Evolutionary conservation across 1,140 invertebrate species (phyloP).

Genomic region (Aricia agestis): DNA sequence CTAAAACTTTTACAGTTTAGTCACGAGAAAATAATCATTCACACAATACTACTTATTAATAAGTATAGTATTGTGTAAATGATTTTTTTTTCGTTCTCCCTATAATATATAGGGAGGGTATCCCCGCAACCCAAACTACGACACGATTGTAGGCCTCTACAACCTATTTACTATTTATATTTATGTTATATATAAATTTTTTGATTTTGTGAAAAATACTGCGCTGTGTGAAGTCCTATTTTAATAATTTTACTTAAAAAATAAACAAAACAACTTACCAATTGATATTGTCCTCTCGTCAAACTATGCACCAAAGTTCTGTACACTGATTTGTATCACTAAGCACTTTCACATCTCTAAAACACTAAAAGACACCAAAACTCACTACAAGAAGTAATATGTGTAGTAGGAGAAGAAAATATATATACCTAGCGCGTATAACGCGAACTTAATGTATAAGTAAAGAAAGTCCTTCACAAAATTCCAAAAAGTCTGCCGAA

Average conservation of each 20-base stretch:
- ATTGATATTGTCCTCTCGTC: not conserved
- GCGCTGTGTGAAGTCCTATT: too few relatives aligned
- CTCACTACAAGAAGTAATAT: constrained; percentile 51
- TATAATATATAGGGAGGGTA: too few relatives aligned
- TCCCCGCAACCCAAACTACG: too few relatives aligned
- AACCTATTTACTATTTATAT: too few relatives aligned
- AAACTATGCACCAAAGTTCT: constrained; percentile 27
- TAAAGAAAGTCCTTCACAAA: constrained; percentile 56
- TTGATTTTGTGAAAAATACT: too few relatives aligned
- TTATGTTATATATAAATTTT: too few relatives aligned
- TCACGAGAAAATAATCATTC: too few relatives aligned
- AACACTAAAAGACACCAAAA: constrained; percentile 27
- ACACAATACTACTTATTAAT: too few relatives aligned
- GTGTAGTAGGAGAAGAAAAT: constrained; percentile 61
- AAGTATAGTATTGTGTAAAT: too few relatives aligned
- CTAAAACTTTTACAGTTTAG: too few relatives aligned
- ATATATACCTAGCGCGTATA: constrained; percentile 63
- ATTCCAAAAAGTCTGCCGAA: constrained; percentile 28
- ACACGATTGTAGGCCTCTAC: too few relatives aligned
- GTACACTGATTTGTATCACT: constrained; percentile 9
- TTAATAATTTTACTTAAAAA: not conserved
- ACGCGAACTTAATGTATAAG: constrained; percentile 57
- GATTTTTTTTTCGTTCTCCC: too few relatives aligned
- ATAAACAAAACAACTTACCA: constrained; percentile 3
- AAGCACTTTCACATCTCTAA: constrained; percentile 42